These are phyloP conservation scores for Platyura marginata DNA, from an alignment of 1,140 invertebrate genomes.

Conservation along the genomic window DNA sequence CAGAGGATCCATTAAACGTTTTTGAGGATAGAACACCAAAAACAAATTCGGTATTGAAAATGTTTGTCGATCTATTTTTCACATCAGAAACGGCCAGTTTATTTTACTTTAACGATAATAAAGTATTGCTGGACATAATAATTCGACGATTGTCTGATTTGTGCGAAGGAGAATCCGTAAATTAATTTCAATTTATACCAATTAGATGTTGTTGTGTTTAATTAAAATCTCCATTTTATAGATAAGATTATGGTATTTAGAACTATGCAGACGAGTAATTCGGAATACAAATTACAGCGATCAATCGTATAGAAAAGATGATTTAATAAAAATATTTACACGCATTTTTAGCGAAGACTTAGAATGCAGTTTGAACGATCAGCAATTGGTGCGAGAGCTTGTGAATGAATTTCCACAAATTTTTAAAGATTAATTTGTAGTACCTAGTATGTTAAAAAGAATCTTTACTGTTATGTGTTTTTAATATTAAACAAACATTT, in stretches of 20 bases:
- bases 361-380: constrained; percentile 47
- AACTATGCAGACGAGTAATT: constrained; percentile 54
- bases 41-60: constrained; percentile 70
- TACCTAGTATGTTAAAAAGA: no score
- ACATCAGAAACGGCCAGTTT: constrained; percentile 54
- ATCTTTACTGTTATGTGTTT: no score
- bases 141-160: constrained; percentile 73
- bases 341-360: constrained; percentile 68
- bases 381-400: constrained; percentile 55
- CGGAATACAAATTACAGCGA: constrained; percentile 56
- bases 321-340: constrained; percentile 62
- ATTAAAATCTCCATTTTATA: constrained; percentile 22
- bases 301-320: constrained; percentile 53
- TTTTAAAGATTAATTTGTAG: constrained; percentile 44
- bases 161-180: constrained; percentile 68
- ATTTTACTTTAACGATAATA: constrained; percentile 86
- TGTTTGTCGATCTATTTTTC: constrained; percentile 70
- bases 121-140: constrained; percentile 82
- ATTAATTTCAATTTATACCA: constrained; percentile 7
- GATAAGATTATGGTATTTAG: constrained; percentile 53
- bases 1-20: constrained; percentile 73
- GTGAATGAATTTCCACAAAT: constrained; percentile 69
- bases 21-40: constrained; percentile 63
- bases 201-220: constrained; percentile 3
- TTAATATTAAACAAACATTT: no score